Evolutionary conservation across 2,113 vertebrate genomes (phyloP), one percentile per base, ranked within the genome.

Genomic region (Callithrix jacchus): DNA sequence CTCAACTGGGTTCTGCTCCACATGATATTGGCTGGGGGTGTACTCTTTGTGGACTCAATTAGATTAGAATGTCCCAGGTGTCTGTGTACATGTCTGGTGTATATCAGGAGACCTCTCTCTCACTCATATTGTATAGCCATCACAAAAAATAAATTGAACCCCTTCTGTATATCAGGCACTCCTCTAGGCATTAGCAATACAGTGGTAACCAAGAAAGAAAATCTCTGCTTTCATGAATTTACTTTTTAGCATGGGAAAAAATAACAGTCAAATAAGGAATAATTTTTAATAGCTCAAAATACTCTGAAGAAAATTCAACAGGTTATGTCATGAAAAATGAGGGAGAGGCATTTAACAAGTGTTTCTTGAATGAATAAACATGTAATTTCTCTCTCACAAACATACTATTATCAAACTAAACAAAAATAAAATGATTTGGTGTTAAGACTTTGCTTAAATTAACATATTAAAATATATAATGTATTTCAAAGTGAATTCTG

Each of bases 331-430:
- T 61, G 30, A 84, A 52, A 82, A 89, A 71, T 91, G 70, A 87
- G 17, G 42, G 40, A 40, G 11, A 23, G 66, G 21, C 35, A 45
- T 56, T 56, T 52, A 32, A 76, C 30, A 21, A 35, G n/a, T 79
- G 23, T 23, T 84, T 84, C 54, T 83, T 83, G 8, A 88, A 84
- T n/a, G 52, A 58, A 42, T 40, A 40, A 91, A 56, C 74, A 58
- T 58, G 88, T 45, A 91, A 64, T 61, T 77, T 94, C 16, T 66
- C 49, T 89, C 37, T 92, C 61, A 84, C 35, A 68, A 94, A 76
- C 45, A 92, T 7, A 37, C 10, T 4, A 83, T 61, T 83, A 76
- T 32, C 30, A 95, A 96, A 93, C 35, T 37, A 74, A 85, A 77
- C 64, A 77, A 73, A 86, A 90, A n/a, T 77, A 71, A 88, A 79